These are phyloP conservation scores for Macroglossus sobrinus DNA, from an alignment of 2,113 vertebrate genomes.

Conservation along the genomic window DNA sequence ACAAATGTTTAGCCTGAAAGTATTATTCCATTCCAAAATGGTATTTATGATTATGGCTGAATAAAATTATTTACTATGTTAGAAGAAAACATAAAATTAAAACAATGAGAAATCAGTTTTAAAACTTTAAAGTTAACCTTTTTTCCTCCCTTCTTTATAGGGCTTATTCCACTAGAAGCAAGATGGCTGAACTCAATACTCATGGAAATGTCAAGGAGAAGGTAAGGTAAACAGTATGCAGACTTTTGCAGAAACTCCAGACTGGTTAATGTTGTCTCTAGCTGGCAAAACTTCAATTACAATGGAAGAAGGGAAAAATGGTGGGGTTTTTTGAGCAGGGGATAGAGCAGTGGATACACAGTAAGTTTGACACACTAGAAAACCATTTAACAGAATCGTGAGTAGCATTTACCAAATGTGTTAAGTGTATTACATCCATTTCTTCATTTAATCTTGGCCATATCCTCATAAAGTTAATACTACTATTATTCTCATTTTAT, in stretches of 20 bases:
- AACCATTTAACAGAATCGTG: neutral
- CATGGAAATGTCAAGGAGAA: conserved; percentile 87
- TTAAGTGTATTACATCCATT: neutral
- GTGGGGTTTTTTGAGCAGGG: neutral
- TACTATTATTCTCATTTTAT: neutral
- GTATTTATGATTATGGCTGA: conserved; percentile 36
- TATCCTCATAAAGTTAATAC: neutral
- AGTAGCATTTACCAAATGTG: neutral
- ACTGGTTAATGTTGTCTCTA: neutral
- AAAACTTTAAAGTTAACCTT: conserved; percentile 37
- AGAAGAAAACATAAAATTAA: conserved; percentile 4
- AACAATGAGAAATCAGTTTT: conserved; percentile 23
- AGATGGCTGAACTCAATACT: conserved; percentile 84
- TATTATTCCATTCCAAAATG: conserved; percentile 43
- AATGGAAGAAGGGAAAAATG: neutral
- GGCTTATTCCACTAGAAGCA: conserved; percentile 53
- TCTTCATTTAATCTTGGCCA: neutral
- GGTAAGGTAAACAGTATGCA: conserved; percentile 71
- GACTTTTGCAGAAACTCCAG: neutral
- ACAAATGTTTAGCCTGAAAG: conserved; percentile 23
- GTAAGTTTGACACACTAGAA: neutral
- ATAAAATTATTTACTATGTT: conserved; percentile 23
- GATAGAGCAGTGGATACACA: too few species aligned
- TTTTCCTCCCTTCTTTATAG: conserved; percentile 59
- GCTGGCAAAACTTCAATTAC: neutral